Evolutionary conservation across 2,888 invertebrate genomes (phyloP), one percentile per base, ranked within the genome.

Genomic region (Rhagium mordax): DNA sequence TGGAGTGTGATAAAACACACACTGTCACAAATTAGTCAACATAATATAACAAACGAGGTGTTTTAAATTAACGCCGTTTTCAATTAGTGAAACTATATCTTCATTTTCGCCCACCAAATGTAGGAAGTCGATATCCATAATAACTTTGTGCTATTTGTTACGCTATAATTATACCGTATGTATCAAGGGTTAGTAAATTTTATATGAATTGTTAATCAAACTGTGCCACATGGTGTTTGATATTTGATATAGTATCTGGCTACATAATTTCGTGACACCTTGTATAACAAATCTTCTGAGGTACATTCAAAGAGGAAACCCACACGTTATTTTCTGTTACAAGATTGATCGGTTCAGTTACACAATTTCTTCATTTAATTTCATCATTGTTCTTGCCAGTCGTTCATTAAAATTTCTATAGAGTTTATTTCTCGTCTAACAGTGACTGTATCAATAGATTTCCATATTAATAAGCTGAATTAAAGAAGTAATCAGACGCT

Each of bases 371-470:
- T 61, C 61, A 61, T 48, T 33, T n/a, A 20, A 18, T 65, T 65
- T 53, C 65, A 18, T 41, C 53, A 65, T 65, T 65, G 65, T 65
- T 65, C 65, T 65, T 13, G 16, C 53, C 59, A 33, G 47, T 41
- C 20, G 16, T 64, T 64, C 51, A 64, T 64, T 64, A 64, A 49
- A 21, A 61, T 61, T 51, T 64, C 64, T 64, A 27, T 15, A 64
- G 16, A 64, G 7, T 16, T n/a, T 51, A 51, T 64, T 64, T 51
- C 21, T 18, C 51, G 29, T 8, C 13, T 16, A 64, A 49, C 24
- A 64, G 16, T 21, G 49, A 8, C 49, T 27, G 24, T 27, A 64
- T 64, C 51, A 21, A 51, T 24, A 24, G 27, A 51, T 64, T 64
- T 51, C 64, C 51, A 64, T 49, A 64, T 64, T 51, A 51, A 64